phyloP scores from a whole-genome alignment of 2,888 invertebrate genomes.

The Thysanoteuthis rhombus region DNA sequence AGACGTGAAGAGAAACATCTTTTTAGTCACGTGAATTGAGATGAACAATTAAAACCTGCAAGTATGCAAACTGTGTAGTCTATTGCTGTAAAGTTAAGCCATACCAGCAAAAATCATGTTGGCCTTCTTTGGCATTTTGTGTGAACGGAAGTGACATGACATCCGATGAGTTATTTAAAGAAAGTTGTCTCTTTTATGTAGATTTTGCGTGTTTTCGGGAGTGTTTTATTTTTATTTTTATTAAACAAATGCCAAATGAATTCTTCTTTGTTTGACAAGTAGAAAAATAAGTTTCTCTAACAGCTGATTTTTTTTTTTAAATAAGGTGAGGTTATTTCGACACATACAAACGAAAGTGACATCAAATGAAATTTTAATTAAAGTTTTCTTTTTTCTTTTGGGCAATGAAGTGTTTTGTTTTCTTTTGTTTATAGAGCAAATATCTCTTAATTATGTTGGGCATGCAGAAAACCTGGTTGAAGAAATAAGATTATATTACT shows the following conservation, averaged over 20 bases:
- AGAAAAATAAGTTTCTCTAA: neutral
- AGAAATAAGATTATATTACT: neutral
- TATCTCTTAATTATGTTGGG: neutral
- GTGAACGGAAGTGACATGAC: too few relatives aligned
- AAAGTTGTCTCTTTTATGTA: too few relatives aligned
- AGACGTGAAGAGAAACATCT: too few relatives aligned
- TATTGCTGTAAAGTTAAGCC: too few relatives aligned
- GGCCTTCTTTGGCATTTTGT: too few relatives aligned
- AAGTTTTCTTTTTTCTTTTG: neutral
- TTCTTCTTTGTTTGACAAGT: neutral
- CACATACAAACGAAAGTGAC: neutral
- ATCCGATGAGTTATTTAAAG: too few relatives aligned
- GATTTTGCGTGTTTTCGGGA: too few relatives aligned
- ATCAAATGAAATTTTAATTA: neutral
- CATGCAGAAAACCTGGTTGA: neutral
- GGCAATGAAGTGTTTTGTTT: neutral
- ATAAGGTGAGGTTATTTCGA: neutral
- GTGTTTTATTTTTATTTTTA: too few relatives aligned
- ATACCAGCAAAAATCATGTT: too few relatives aligned
- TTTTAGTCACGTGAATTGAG: too few relatives aligned
- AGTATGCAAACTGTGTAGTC: too few relatives aligned
- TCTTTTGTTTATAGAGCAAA: conserved; percentile 12
- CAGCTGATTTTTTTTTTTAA: neutral
- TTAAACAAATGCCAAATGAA: neutral
- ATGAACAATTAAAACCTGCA: too few relatives aligned